Conservation (phyloP, 2,113 vertebrate genomes). For the Aegypius monachus region DNA sequence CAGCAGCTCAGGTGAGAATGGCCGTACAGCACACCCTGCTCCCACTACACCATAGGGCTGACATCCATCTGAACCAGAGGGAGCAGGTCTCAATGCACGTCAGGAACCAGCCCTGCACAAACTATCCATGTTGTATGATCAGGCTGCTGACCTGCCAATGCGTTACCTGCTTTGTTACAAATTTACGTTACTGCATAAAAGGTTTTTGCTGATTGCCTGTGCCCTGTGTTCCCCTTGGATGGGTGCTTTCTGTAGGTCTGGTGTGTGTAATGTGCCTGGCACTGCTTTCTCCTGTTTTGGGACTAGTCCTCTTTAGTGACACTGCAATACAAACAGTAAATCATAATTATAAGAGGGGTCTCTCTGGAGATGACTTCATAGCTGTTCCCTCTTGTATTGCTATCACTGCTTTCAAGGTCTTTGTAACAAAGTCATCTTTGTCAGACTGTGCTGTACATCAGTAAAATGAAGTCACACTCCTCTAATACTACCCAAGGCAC, state of each 20-base stretch:
- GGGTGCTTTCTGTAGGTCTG: background rate
- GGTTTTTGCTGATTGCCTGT: background rate
- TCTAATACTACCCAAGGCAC: background rate
- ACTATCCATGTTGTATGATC: background rate
- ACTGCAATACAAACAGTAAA: background rate
- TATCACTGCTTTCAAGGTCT: background rate
- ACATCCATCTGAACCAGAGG: background rate
- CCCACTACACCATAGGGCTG: rapidly evolving
- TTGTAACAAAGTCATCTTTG: background rate
- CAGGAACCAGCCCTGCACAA: background rate
- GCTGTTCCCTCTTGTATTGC: background rate
- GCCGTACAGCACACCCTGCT: background rate
- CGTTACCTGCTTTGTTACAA: background rate
- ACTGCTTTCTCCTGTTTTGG: background rate
- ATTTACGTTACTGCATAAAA: background rate
- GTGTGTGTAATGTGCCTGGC: background rate
- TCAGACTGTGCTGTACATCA: background rate
- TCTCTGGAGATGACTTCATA: background rate
- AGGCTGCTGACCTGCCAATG: background rate
- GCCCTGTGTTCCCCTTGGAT: background rate
- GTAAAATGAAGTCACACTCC: background rate
- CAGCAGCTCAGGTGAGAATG: constrained; percentile 80
- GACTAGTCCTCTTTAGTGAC: background rate
- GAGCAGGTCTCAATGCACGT: background rate
- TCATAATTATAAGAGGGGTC: background rate